A percentile compares a stretch with the other conserved stretches of the same genome.
phyloP scores from a whole-genome alignment of 2,888 invertebrate species.

The Ichneumoninae sp. region DNA sequence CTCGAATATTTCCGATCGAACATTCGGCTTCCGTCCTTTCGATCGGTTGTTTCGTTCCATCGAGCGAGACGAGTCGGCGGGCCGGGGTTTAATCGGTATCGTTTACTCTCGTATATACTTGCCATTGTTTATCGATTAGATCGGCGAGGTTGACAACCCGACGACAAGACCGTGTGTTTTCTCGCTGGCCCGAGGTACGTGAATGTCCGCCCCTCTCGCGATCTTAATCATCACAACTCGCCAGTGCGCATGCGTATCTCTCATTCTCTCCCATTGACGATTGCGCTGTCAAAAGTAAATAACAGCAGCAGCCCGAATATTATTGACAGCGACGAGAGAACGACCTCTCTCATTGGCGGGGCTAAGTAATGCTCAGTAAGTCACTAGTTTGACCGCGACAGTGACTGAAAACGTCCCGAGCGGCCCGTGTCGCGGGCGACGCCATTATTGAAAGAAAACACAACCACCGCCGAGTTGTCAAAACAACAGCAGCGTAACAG shows the following conservation, averaged over 20 bases:
- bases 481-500: not conserved
- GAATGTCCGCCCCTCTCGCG: conserved; percentile 62
- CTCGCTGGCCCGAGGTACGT: conserved; percentile 30
- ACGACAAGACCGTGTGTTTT: conserved; percentile 49
- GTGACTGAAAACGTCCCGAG: not conserved
- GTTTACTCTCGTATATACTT: conserved; percentile 42
- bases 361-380: not conserved
- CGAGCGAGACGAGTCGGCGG: not conserved
- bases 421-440: not conserved
- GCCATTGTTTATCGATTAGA: conserved; percentile 67
- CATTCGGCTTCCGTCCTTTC: not conserved
- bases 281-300: not conserved
- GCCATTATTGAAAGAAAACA: conserved; percentile 16
- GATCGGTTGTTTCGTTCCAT: not conserved
- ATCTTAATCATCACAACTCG: conserved; percentile 55
- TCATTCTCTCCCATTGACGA: conserved; percentile 12
- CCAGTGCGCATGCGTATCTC: conserved; percentile 55
- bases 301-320: not conserved
- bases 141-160: conserved; percentile 60
- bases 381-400: not conserved
- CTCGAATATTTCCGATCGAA: not conserved
- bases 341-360: not conserved
- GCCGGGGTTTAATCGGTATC: not conserved
- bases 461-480: conserved; percentile 27
- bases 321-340: conserved; percentile 11